Evolutionary conservation across 2,888 invertebrate species (phyloP), one percentile per base, ranked within the genome.

Genomic region (Cremastinae sp.): DNA sequence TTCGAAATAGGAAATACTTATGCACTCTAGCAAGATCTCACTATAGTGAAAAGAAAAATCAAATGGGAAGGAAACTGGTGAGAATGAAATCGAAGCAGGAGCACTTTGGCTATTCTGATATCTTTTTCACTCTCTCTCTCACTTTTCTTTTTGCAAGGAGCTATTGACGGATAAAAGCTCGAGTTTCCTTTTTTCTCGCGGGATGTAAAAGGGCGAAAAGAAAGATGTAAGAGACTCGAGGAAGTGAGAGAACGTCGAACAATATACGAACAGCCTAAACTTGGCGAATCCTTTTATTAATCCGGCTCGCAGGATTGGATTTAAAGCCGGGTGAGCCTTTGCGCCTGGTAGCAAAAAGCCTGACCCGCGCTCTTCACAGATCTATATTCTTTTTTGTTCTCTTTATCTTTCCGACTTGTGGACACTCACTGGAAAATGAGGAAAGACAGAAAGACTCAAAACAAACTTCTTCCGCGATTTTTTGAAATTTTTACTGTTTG

Each of bases 201-300:
- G 53, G 39, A 65, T 66, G 14, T 37, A 55, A n/a, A 43, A 16
- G 35, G 49, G 62, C 76, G 39, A 35, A 20, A 37, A 56, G 43
- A 35, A 41, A 61, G 35, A 43, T 43, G 22, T 28, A 43, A 18
- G 51, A 53, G 43, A 49, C 83, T 80, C 2, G 65, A 65, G 45
- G 28, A 28, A 28, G 28, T 5, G 58, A 35, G 65, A 55, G 64
- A 73, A 76, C 55, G 65, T 70, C 73, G 79, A 83, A 28, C 5
- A 86, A 88, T 76, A 73, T 87, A 87, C 86, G 82, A 85, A 83
- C 86, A 85, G 82, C 85, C 86, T 85, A 87, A 88, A 86, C 87
- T 88, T 83, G 83, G 84, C 81, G 87, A 88, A 88, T 88, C 86
- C 88, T 88, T 87, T 88, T 86, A 87, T 87, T 88, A 88, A 88